These are phyloP conservation scores for Xanthia icteritia DNA, from an alignment of 2,888 invertebrate species.

Conservation along the genomic window DNA sequence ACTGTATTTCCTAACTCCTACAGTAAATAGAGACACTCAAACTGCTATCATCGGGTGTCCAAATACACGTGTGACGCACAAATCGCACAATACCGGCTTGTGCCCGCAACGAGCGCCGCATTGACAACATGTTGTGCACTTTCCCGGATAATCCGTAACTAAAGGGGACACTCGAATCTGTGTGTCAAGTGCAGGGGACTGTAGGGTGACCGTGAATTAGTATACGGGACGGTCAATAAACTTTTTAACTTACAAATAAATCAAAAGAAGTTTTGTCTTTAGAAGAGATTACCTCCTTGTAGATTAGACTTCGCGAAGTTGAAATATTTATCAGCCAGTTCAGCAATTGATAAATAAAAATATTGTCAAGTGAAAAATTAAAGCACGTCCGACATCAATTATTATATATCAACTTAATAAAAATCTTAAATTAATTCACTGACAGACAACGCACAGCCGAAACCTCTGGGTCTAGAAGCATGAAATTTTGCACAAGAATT, in stretches of 20 bases:
- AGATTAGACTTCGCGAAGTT: neutral
- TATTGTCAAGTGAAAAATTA: too few species aligned
- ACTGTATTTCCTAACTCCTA: conserved; percentile 1
- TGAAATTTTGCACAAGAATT: too few species aligned
- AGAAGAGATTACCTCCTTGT: too few species aligned
- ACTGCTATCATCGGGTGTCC: conserved; percentile 64
- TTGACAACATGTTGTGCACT: conserved; percentile 88
- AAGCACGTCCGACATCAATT: too few species aligned
- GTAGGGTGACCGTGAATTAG: conserved; percentile 72
- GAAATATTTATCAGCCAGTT: neutral
- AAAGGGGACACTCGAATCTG: conserved; percentile 80
- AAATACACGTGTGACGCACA: conserved; percentile 70
- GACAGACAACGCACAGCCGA: too few species aligned
- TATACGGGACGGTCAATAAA: neutral
- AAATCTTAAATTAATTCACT: too few species aligned
- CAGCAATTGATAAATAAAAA: too few species aligned
- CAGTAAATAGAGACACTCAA: conserved; percentile 51
- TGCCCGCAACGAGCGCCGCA: conserved; percentile 75
- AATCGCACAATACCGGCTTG: conserved; percentile 48
- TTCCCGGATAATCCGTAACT: conserved; percentile 87
- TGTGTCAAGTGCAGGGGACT: conserved; percentile 75
- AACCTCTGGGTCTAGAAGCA: too few species aligned
- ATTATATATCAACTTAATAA: too few species aligned
- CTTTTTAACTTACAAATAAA: neutral
- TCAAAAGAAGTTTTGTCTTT: neutral